A percentile compares a stretch with the other conserved stretches of the same genome.
Evolutionary conservation across 2,888 invertebrate species (phyloP).

Genomic region (Seira sanloemensis): DNA sequence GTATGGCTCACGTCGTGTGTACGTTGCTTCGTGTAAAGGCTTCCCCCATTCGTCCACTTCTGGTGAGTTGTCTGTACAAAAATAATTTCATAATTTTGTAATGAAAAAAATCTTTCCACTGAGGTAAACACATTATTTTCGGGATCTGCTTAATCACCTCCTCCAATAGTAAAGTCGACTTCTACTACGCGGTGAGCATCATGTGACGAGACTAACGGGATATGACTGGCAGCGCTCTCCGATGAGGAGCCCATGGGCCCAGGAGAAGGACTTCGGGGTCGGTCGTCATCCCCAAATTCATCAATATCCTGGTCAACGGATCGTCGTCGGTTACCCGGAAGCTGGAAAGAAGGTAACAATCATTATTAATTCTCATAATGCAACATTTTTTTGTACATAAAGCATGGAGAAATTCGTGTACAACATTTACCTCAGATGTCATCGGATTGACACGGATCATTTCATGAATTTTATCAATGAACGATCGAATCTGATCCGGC

Average conservation of each 20-base stretch:
- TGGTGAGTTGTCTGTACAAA: constrained; percentile 16
- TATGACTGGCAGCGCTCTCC: constrained; percentile 24
- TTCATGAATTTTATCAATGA: constrained; percentile 69
- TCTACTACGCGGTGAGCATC: constrained; percentile 52
- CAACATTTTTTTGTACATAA: not conserved
- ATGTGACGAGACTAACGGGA: constrained; percentile 46
- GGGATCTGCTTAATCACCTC: no score
- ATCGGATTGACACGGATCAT: constrained; percentile 69
- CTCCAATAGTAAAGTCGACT: constrained; percentile 27
- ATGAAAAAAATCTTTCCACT: no score
- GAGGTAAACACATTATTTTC: no score
- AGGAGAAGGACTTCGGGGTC: constrained; percentile 70
- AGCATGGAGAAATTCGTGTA: not conserved
- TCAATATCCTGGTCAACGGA: constrained; percentile 21
- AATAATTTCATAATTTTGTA: no score
- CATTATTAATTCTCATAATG: no score
- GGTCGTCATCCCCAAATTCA: constrained; percentile 59
- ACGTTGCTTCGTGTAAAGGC: constrained; percentile 13
- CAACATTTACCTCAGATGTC: constrained; percentile 57
- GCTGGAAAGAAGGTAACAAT: no score
- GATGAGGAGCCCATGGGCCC: constrained; percentile 9
- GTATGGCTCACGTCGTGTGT: constrained; percentile 36
- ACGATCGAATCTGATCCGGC: constrained; percentile 60
- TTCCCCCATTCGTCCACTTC: constrained; percentile 41
- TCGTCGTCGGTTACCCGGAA: no score